A percentile compares a stretch with the other conserved stretches of the same genome.
phyloP scores from a whole-genome alignment of 2,113 vertebrate genomes.

The Cololabis saira region DNA sequence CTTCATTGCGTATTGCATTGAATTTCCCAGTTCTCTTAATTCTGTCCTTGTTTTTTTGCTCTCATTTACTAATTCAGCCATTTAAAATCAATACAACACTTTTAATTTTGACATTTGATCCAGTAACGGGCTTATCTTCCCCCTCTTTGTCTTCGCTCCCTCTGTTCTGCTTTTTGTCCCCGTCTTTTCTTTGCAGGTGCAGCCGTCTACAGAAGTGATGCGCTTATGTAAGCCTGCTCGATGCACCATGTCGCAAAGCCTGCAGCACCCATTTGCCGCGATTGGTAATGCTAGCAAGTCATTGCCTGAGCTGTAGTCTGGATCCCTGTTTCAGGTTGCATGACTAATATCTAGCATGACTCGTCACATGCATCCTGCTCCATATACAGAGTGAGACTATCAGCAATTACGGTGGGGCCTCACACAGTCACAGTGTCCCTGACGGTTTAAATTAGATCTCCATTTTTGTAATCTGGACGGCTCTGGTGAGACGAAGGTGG shows the following conservation, averaged over 20 bases:
- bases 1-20: not conserved
- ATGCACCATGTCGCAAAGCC: slow-evolving; percentile 42
- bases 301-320: slow-evolving; percentile 5
- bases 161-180: slow-evolving; percentile 5
- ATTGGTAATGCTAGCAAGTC: slow-evolving; percentile 43
- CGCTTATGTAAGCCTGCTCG: slow-evolving; percentile 44
- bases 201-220: slow-evolving; percentile 12
- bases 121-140: slow-evolving; percentile 47
- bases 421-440: not conserved
- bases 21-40: slow-evolving; percentile 8
- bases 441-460: not conserved
- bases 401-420: not conserved
- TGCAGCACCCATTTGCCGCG: slow-evolving; percentile 40
- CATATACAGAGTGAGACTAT: not conserved
- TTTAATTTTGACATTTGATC: slow-evolving; percentile 66
- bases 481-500: not conserved
- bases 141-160: not conserved
- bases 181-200: slow-evolving; percentile 34
- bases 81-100: slow-evolving; percentile 54
- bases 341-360: slow-evolving; percentile 52
- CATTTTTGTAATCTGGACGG: not conserved
- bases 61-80: slow-evolving; percentile 26
- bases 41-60: slow-evolving; percentile 4
- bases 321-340: slow-evolving; percentile 27
- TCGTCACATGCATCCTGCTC: slow-evolving; percentile 21